Base-by-base conservation (phyloP, 2,797 vertebrate species). In the Naso thynnoides region DNA sequence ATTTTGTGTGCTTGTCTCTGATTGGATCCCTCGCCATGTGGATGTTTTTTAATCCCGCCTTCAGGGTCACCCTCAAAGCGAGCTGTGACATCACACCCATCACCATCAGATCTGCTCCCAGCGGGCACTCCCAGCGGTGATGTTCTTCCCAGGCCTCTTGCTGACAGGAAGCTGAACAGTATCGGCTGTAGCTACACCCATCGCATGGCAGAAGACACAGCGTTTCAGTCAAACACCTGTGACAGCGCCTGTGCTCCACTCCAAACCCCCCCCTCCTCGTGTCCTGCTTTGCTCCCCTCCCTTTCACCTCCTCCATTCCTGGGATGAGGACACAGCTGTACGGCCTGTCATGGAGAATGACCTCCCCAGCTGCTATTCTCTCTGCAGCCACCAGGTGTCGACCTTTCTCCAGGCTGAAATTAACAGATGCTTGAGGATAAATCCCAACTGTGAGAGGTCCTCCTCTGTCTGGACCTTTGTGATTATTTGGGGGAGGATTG, bases 291-390 rank as follows among this genome's bases (percentile, higher is more conserved):
- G 23, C 54, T 64, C 58, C 59, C 16, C 56, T 66, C 26, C 79
- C 82, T 65, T 50, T 69, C 33, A 74, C 68, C 82, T 75, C 87
- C 61, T 83, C 71, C 53, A 60, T 64, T 50, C 84, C 86, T 23
- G 94, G 95, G 49, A 95, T 94, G 18, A 99, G 95, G 70, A 98
- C 96, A 5, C 93, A 96, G 69, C 95, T 94, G 92, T 96, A 98
- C 0, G 97, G 96, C 44, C 94, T 86, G 21, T 99, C 98, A 42
- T 74, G 87, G 45, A 99, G 76, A 58, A 99, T 78, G 38, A 92
- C 81, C 60, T 97, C 95, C 38, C 97, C 97, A 0, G 95, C 91
- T 56, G 85, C 38, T 56, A 97, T 94, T 62, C 92, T 89, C 76
- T 93, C 82, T 7, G 72, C 78, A 41, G 95, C 96, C 88, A 97